Conservation (phyloP, 2,797 vertebrate species). For the Alectoris magna region DNA sequence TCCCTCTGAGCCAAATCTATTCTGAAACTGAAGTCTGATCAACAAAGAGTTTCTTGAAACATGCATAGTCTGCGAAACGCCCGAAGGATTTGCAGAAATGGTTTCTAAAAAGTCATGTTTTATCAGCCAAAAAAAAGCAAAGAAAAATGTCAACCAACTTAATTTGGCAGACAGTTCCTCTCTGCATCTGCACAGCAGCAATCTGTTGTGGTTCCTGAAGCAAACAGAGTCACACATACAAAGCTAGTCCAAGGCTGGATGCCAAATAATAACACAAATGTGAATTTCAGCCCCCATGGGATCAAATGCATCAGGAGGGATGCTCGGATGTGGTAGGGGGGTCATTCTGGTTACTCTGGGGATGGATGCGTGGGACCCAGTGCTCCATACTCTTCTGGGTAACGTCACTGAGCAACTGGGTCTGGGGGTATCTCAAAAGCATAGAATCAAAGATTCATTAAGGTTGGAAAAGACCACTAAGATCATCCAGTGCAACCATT, state of each 20-base stretch:
- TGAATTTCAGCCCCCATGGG: accelerated
- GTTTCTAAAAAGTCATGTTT: not conserved
- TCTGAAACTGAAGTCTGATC: not conserved
- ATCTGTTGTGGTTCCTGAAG: not conserved
- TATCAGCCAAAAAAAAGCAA: not conserved
- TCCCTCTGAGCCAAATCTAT: not conserved
- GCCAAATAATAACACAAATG: not conserved
- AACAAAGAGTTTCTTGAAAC: not conserved
- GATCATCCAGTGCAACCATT: no score
- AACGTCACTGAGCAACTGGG: not conserved
- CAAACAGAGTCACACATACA: not conserved
- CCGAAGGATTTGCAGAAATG: not conserved
- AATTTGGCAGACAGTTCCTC: not conserved
- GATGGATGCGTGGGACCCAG: accelerated
- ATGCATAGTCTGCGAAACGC: accelerated
- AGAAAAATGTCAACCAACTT: not conserved
- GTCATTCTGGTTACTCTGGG: not conserved
- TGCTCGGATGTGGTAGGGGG: not conserved
- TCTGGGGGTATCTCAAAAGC: not conserved
- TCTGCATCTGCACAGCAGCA: not conserved
- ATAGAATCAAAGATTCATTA: no score
- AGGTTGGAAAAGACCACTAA: no score
- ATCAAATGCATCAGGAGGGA: accelerated
- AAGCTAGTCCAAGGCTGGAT: not conserved
- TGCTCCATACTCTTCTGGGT: accelerated